phyloP scores from a whole-genome alignment of 1,140 invertebrate genomes.

The Dinothrombium tinctorium region DNA sequence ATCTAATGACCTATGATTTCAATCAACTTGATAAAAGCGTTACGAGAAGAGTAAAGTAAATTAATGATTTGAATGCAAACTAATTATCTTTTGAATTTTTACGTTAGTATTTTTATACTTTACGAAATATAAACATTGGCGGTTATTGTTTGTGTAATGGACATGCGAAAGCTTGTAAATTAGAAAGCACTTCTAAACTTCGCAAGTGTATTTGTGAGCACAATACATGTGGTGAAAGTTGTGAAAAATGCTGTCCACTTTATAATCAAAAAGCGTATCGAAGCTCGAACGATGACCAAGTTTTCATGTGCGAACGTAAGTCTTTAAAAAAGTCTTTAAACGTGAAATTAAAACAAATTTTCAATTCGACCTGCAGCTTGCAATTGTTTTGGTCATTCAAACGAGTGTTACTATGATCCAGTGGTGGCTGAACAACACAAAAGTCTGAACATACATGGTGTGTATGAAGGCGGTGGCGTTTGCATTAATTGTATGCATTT shows the following conservation, averaged over 20 bases:
- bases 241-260: conserved; percentile 66
- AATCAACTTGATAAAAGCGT: no score
- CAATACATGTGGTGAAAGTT: conserved; percentile 85
- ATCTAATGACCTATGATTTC: no score
- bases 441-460: conserved; percentile 74
- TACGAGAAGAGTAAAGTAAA: no score
- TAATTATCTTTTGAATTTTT: no score
- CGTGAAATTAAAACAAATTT: no score
- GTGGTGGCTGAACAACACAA: conserved; percentile 46
- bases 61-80: no score
- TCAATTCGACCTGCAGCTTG: no score
- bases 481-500: conserved; percentile 74
- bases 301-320: conserved; percentile 58
- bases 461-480: conserved; percentile 72
- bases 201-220: conserved; percentile 79
- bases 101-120: conserved; percentile 64
- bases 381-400: conserved; percentile 87
- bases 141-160: conserved; percentile 97
- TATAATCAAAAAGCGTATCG: conserved; percentile 82
- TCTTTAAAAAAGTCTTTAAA: neutral
- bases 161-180: conserved; percentile 79
- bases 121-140: conserved; percentile 95
- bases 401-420: conserved; percentile 65
- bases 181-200: conserved; percentile 44
- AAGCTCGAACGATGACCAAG: conserved; percentile 41